Percentiles rank a stretch among this genome's conserved stretches.
Evolutionary conservation across 2,797 vertebrate genomes (phyloP).

Genomic region (Bufotes viridis): DNA sequence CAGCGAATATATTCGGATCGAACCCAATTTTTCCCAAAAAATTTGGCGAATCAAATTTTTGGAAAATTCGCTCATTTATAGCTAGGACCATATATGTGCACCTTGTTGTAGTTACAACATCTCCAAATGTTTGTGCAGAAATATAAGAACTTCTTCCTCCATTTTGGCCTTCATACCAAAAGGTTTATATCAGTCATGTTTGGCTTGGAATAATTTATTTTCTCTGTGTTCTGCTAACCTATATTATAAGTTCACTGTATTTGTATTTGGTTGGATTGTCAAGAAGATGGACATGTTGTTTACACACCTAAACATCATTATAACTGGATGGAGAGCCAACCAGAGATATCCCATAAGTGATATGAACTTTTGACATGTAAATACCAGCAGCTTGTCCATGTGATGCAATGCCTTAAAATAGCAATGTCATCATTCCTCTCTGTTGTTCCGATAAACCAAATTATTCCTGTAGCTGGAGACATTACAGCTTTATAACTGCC

Average conservation of each 20-base stretch:
- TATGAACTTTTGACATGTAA: constrained; percentile 42
- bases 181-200: neutral
- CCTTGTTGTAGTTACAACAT: no score
- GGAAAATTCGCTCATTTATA: no score
- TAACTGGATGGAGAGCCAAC: constrained; percentile 1
- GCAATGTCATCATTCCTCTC: constrained; percentile 39
- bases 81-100: no score
- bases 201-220: neutral
- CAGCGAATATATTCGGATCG: no score
- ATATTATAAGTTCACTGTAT: constrained; percentile 4
- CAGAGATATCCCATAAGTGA: constrained; percentile 42
- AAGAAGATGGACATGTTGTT: constrained; percentile 31
- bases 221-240: neutral
- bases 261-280: constrained; percentile 18
- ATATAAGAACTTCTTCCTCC: no score
- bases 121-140: no score
- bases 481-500: constrained; percentile 1
- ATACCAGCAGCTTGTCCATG: constrained; percentile 34
- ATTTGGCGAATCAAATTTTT: no score
- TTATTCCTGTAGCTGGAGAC: constrained; percentile 9
- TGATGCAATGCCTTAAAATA: constrained; percentile 44
- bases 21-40: no score
- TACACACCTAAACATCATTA: constrained; percentile 12
- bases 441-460: constrained; percentile 17
- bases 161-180: no score